phyloP scores from a whole-genome alignment of 1,140 invertebrate species.

The Drosophila chauvacae region DNA sequence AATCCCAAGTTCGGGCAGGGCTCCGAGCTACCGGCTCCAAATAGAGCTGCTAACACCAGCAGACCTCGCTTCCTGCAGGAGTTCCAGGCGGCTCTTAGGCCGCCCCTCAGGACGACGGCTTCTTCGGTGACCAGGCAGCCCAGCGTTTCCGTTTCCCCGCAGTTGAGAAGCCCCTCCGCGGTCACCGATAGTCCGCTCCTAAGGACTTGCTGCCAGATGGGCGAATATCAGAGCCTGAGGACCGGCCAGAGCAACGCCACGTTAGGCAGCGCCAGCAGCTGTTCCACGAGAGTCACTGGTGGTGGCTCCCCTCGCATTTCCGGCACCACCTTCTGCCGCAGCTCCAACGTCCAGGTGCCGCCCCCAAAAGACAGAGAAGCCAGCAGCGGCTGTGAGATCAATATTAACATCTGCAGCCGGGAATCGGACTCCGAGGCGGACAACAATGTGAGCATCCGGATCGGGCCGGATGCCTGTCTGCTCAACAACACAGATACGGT shows the following conservation, averaged over 20 bases:
- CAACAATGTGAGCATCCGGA: constrained; percentile 64
- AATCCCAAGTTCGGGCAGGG: constrained; percentile 58
- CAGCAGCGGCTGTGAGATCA: constrained; percentile 65
- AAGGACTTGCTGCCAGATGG: constrained; percentile 39
- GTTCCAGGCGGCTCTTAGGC: constrained; percentile 2
- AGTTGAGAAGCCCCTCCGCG: not conserved
- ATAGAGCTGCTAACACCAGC: not conserved
- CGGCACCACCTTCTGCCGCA: not conserved
- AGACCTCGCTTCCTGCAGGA: constrained; percentile 50
- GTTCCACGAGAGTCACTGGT: not conserved
- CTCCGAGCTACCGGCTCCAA: not conserved
- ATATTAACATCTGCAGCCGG: constrained; percentile 65
- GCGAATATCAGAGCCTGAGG: constrained; percentile 21
- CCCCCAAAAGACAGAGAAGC: constrained; percentile 21
- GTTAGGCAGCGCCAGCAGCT: constrained; percentile 3
- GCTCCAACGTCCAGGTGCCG: constrained; percentile 12
- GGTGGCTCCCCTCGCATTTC: constrained; percentile 2
- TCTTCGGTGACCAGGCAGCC: not conserved
- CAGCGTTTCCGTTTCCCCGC: constrained; percentile 20
- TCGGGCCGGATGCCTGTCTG: constrained; percentile 53
- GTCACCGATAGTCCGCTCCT: constrained; percentile 40
- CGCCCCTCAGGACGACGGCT: not conserved
- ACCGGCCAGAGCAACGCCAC: constrained; percentile 31
- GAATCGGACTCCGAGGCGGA: constrained; percentile 28
- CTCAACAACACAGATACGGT: constrained; percentile 48